Conservation (phyloP, 2,113 vertebrate genomes). For the Anas platyrhynchos region DNA sequence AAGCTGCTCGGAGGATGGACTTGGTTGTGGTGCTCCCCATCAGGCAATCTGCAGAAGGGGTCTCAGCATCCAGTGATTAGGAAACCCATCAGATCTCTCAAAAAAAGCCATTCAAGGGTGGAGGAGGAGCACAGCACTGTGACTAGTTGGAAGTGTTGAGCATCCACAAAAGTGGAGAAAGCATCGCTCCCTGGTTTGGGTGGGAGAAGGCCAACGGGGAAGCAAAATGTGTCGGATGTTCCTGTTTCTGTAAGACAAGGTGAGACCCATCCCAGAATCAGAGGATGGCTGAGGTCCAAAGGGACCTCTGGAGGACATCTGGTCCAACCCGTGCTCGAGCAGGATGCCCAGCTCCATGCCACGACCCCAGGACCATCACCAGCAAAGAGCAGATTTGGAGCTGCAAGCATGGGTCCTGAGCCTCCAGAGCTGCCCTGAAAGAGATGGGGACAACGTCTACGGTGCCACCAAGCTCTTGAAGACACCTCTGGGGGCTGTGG, state of each 20-base stretch:
- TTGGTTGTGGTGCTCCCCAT: no score
- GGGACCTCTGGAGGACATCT: no score
- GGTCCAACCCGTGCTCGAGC: neutral
- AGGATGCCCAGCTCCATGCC: neutral
- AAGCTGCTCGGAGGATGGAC: no score
- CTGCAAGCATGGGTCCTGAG: neutral
- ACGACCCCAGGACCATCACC: no score
- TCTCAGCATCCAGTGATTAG: no score
- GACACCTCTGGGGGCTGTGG: neutral
- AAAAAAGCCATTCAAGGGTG: neutral
- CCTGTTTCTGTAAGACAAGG: neutral
- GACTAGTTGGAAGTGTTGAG: neutral
- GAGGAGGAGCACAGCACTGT: neutral
- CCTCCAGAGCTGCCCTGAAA: neutral
- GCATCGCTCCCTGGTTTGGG: neutral
- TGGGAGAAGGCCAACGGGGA: neutral
- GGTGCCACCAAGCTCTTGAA: accelerated
- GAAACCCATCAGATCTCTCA: no score
- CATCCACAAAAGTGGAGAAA: neutral
- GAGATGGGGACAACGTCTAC: accelerated
- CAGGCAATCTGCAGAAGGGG: no score
- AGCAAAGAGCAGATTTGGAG: neutral
- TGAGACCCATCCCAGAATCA: neutral
- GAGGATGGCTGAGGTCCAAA: no score
- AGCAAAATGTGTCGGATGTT: neutral